phyloP scores from a whole-genome alignment of 2,888 invertebrate genomes.

The Anthophora plumipes region DNA sequence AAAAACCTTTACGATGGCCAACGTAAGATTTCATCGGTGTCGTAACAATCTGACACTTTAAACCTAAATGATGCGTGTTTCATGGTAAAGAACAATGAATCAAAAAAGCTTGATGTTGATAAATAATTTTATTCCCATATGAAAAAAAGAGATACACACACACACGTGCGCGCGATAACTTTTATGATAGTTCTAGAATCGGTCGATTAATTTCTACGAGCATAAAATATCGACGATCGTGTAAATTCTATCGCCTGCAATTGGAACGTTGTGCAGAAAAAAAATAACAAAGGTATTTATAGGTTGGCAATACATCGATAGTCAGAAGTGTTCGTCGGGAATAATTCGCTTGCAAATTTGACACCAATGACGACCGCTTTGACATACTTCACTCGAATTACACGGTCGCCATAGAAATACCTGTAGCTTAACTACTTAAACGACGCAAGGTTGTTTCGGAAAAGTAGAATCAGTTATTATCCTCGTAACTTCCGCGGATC shows the following conservation, averaged over 20 bases:
- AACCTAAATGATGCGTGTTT: background rate
- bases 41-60: too few relatives aligned
- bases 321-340: background rate
- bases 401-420: conserved; percentile 27
- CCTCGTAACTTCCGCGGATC: conserved; percentile 7
- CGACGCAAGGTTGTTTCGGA: background rate
- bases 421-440: background rate
- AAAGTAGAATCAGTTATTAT: conserved; percentile 10
- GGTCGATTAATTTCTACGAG: conserved; percentile 4
- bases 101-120: background rate
- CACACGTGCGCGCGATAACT: background rate
- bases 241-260: conserved; percentile 24
- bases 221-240: conserved; percentile 14
- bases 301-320: conserved; percentile 13
- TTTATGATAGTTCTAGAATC: background rate
- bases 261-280: conserved; percentile 3
- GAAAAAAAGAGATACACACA: background rate
- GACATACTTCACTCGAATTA: background rate
- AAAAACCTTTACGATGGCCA: background rate
- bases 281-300: background rate
- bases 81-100: background rate
- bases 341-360: conserved; percentile 35
- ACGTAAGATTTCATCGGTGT: too few relatives aligned
- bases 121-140: background rate
- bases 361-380: conserved; percentile 21